phyloP scores from a whole-genome alignment of 2,797 vertebrate species.

The Pagetopsis macropterus region DNA sequence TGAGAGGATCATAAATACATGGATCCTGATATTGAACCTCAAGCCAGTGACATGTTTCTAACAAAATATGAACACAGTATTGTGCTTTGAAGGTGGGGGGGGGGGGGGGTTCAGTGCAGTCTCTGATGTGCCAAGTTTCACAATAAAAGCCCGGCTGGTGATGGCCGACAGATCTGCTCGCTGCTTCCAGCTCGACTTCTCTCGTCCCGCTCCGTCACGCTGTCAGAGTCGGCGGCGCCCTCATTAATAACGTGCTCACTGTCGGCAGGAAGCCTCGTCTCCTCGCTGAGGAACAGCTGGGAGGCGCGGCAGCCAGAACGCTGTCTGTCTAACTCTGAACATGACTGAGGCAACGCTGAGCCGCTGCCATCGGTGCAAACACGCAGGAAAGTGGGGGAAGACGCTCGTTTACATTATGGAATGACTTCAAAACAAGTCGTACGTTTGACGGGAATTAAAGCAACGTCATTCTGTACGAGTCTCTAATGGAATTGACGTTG shows the following conservation, averaged over 20 bases:
- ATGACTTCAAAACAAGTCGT: too few relatives aligned
- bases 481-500: too few relatives aligned
- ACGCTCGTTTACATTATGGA: not conserved
- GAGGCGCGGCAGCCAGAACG: constrained; percentile 71
- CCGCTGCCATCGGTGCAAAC: constrained; percentile 36
- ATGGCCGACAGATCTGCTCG: constrained; percentile 61
- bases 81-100: too few relatives aligned
- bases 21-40: too few relatives aligned
- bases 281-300: constrained; percentile 80
- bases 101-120: not conserved
- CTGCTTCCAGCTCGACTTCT: constrained; percentile 51
- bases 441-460: too few relatives aligned
- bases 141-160: constrained; percentile 45
- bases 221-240: constrained; percentile 77
- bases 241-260: constrained; percentile 83
- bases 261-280: constrained; percentile 67
- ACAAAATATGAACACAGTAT: too few relatives aligned
- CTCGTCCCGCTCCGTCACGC: constrained; percentile 58
- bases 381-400: not conserved
- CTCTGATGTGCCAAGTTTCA: constrained; percentile 22
- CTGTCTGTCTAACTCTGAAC: constrained; percentile 42
- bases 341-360: constrained; percentile 65
- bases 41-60: too few relatives aligned
- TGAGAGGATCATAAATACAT: too few relatives aligned
- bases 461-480: too few relatives aligned